Base-by-base conservation (phyloP, 2,888 invertebrate genomes). In the Poecilus cupreus region DNA sequence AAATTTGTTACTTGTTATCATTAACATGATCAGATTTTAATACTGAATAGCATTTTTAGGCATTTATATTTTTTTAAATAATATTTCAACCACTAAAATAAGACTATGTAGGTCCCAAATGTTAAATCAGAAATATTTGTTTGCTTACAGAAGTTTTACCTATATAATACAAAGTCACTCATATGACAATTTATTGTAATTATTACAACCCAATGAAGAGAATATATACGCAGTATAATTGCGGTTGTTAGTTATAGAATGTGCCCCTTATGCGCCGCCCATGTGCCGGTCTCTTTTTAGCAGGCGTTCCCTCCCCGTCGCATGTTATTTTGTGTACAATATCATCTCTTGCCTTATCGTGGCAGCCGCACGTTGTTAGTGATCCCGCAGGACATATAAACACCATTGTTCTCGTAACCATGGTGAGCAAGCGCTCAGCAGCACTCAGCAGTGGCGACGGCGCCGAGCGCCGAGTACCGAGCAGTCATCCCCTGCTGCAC, bases 351-450 rank as follows among this genome's bases (percentile, higher is more conserved):
- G 81, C 89, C 89, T 89, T 89, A 89, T 89, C 89, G 87, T 87
- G 86, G 87, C 86, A 87, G 88, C 88, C 87, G 88, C 87, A 89
- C 89, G 88, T 89, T 89, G 89, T 89, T 89, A 89, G 89, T 87
- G 89, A 88, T 89, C 89, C 89, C 89, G 85, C 88, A 89, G 89
- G 89, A 89, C 89, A 89, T 89, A 89, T 89, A 89, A 89, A 89
- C 89, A 89, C 89, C 89, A 89, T 89, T 89, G 89, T 89, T 88
- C 88, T 86, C 87, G 89, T 89, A 89, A 89, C 89, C 89, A 89
- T 89, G 89, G 89, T 88, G 89, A 89, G 88, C 74, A 11, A 37
- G 54, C 13, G 60, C 64, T 64, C 46, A 46, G 64, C 64, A 24
- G 20, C 46, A 51, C 16, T 16, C 20, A 26, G 51, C 24, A 74